These are phyloP conservation scores for Gobio gobio DNA, from an alignment of 2,113 vertebrate genomes.

Conservation along the genomic window DNA sequence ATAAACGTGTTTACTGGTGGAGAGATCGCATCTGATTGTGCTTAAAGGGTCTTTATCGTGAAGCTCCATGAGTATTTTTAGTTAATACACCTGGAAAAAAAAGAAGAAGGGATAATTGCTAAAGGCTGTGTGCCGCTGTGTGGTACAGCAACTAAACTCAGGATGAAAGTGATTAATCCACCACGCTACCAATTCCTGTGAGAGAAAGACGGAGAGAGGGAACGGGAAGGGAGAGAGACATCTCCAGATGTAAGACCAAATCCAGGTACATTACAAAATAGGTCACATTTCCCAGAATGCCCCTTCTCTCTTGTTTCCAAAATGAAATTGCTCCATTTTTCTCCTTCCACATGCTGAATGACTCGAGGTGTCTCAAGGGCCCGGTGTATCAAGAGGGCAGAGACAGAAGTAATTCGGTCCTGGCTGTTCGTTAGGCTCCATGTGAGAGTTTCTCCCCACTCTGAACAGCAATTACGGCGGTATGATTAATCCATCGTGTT, in stretches of 20 bases:
- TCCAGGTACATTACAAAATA: slow-evolving; percentile 55
- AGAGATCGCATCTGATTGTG: slow-evolving; percentile 19
- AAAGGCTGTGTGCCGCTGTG: slow-evolving; percentile 29
- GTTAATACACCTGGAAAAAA: slow-evolving; percentile 51
- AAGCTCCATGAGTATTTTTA: background rate
- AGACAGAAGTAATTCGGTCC: slow-evolving; percentile 53
- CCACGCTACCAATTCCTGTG: slow-evolving; percentile 37
- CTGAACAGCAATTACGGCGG: slow-evolving; percentile 55
- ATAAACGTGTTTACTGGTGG: background rate
- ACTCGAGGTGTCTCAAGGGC: slow-evolving; percentile 49
- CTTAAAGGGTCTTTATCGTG: slow-evolving; percentile 2
- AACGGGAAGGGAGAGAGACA: slow-evolving; percentile 11
- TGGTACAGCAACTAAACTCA: slow-evolving; percentile 43
- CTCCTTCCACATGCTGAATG: slow-evolving; percentile 42
- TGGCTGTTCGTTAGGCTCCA: slow-evolving; percentile 8
- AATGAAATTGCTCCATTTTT: slow-evolving; percentile 58
- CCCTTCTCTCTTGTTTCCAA: slow-evolving; percentile 40
- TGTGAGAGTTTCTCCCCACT: slow-evolving; percentile 40
- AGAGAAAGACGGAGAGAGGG: slow-evolving; percentile 29
- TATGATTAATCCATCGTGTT: slow-evolving; percentile 56
- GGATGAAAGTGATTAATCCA: slow-evolving; percentile 56
- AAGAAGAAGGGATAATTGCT: slow-evolving; percentile 44
- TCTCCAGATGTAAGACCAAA: slow-evolving; percentile 47
- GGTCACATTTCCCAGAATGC: slow-evolving; percentile 51
- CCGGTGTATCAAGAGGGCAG: slow-evolving; percentile 54